Base-by-base conservation (phyloP, 2,888 invertebrate species). In the Oeneis ivallda region DNA sequence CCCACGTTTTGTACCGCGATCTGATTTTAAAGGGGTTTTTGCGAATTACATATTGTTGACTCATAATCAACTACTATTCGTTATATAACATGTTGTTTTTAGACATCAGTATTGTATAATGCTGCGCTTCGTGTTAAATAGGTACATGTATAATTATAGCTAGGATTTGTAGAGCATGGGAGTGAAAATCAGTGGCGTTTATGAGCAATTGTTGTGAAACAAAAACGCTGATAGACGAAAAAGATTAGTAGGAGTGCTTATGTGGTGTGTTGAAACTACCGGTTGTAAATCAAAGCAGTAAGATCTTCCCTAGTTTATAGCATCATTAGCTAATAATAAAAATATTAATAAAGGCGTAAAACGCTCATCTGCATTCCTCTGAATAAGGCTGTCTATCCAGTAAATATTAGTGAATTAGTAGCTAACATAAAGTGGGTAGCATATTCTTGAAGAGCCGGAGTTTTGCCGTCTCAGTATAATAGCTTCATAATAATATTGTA, bases 21-120 rank as follows among this genome's bases (percentile, higher is more conserved):
- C 65, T 54, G 56, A 67, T 67, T 68, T 26, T 26, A 26, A 62
- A 53, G 66, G 60, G 65, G 65, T 69, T 69, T 69, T 69, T 69
- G 62, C 65, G 43, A 67, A 65, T 66, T 64, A 54, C 68, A 53
- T 53, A 62, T 65, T 63, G 63, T 67, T 56, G 54, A 26, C 54
- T 56, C 10, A 41, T 58, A 59, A 56, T 64, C 50, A 62, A 59
- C 64, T 58, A 37, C 37, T 37, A 37, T 37, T 37, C 15, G 39
- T 64, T 64, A 59, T 64, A 59, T 59, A 64, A 64, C 37, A 43
- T 37, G 52, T 57, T 53, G 54, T 50, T 64, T 53, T 49, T 43
- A 32, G 41, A 10, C n/a, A 52, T 61, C 61, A 52, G 61, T 26
- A 64, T 59, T 64, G 52, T 59, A 59, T 53, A 58, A 64, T 41